Evolutionary conservation across 2,113 vertebrate species (phyloP).

Genomic region (Nothoprocta pentlandii): DNA sequence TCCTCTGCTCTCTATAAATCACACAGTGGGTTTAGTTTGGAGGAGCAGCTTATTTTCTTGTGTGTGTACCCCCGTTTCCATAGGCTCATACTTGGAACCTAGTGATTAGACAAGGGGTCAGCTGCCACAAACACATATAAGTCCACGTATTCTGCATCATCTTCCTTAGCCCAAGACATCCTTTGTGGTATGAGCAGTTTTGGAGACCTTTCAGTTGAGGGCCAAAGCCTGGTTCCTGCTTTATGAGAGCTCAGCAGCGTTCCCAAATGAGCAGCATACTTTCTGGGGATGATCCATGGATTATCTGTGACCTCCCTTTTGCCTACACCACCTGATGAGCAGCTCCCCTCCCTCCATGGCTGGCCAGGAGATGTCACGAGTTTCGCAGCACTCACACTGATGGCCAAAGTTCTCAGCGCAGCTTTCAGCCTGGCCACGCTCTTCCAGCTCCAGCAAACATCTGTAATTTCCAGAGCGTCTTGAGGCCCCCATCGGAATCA

Average conservation of each 20-base stretch:
- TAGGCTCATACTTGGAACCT: background rate
- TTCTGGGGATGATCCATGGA: background rate
- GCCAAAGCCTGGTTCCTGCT: background rate
- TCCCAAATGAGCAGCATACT: background rate
- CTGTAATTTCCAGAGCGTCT: conserved; percentile 7
- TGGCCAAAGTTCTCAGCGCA: background rate
- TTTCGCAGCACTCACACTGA: accelerated
- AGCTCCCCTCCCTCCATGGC: background rate
- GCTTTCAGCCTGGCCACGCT: accelerated
- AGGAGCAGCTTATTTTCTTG: background rate
- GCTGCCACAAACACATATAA: background rate
- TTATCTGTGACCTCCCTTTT: accelerated
- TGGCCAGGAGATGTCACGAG: background rate
- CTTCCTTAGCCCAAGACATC: background rate
- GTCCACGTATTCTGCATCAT: background rate
- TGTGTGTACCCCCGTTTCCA: background rate
- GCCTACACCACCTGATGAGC: accelerated
- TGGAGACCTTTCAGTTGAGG: background rate
- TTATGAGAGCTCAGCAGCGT: background rate
- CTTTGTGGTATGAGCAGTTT: background rate
- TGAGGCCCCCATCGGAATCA: background rate
- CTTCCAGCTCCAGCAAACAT: background rate
- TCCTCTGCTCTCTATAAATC: background rate
- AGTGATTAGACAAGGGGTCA: background rate
- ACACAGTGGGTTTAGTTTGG: background rate